Percentiles rank a stretch among this genome's conserved stretches.
phyloP scores from a whole-genome alignment of 2,113 vertebrate species.

The Promerops cafer region DNA sequence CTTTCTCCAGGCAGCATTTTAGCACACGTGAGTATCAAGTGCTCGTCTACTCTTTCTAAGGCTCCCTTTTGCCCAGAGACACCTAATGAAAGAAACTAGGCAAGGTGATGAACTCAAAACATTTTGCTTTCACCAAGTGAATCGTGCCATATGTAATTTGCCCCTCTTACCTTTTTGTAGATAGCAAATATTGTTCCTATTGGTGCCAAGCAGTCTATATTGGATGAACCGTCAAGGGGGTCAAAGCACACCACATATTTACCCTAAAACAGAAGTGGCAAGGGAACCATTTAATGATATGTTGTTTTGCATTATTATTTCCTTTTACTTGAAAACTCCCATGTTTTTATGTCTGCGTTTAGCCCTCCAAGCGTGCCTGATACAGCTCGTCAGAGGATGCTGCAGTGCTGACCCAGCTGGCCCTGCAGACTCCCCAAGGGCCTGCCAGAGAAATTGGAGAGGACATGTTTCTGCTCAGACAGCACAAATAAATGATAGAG shows the following conservation, averaged over 20 bases:
- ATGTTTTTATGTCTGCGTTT: not conserved
- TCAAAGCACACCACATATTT: slow-evolving; percentile 98
- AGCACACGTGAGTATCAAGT: fast-evolving
- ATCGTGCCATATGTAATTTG: fast-evolving
- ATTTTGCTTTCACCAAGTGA: not conserved
- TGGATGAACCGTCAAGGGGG: slow-evolving; percentile 94
- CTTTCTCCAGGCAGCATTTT: not conserved
- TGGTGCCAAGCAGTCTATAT: slow-evolving; percentile 95
- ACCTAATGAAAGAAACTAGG: not conserved
- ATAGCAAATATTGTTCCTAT: slow-evolving; percentile 97
- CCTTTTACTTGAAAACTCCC: not conserved
- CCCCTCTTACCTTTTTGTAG: slow-evolving; percentile 85
- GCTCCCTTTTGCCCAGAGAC: not conserved
- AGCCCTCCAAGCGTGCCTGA: not conserved
- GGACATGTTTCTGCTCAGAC: not conserved
- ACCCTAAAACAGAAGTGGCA: slow-evolving; percentile 72
- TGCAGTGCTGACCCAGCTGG: not conserved
- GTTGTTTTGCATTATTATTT: not conserved
- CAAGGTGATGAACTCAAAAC: not conserved
- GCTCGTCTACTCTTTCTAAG: not conserved
- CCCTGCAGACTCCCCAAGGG: not conserved
- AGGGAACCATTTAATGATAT: not conserved
- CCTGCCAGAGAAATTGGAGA: not conserved
- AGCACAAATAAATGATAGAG: not conserved
- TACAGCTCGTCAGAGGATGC: not conserved